These are phyloP conservation scores for Clavelina lepadiformis DNA, from an alignment of 23 tunicate genomes.

Conservation along the genomic window DNA sequence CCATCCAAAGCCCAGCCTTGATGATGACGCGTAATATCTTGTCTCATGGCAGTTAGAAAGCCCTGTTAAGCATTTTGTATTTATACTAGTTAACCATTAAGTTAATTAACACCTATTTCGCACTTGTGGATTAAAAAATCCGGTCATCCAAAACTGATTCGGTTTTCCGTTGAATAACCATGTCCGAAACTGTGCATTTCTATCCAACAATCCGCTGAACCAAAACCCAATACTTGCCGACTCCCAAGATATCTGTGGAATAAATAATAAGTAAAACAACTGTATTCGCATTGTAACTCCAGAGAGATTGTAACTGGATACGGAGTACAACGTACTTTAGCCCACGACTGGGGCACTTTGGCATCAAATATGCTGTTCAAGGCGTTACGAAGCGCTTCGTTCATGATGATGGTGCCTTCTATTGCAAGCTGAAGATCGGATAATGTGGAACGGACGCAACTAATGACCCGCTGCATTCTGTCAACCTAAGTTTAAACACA, in stretches of 20 bases:
- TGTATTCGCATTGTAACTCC: not conserved
- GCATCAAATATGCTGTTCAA: slow-evolving; percentile 84
- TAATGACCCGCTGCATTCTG: slow-evolving; percentile 85
- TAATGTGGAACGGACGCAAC: slow-evolving; percentile 65
- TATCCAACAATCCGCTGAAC: slow-evolving; percentile 93
- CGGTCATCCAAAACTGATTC: slow-evolving; percentile 94
- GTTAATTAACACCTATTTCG: too few species aligned
- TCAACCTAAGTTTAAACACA: slow-evolving; percentile 40
- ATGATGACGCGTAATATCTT: slow-evolving; percentile 91
- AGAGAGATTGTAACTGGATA: not conserved
- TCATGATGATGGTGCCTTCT: slow-evolving; percentile 92
- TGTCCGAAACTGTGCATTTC: slow-evolving; percentile 79
- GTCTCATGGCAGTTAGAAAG: slow-evolving; percentile 94
- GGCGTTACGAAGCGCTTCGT: slow-evolving; percentile 73
- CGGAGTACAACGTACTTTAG: slow-evolving; percentile 36
- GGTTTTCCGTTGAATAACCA: slow-evolving; percentile 96
- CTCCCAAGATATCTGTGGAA: slow-evolving; percentile 82
- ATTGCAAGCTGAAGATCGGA: slow-evolving; percentile 81
- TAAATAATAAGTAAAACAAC: not conserved
- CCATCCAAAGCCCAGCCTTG: slow-evolving; percentile 94
- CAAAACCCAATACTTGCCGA: slow-evolving; percentile 91
- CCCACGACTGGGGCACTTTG: slow-evolving; percentile 73
- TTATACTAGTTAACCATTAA: too few species aligned
- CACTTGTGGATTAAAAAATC: slow-evolving; percentile 97
- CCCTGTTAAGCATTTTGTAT: slow-evolving; percentile 30